Percentiles rank a stretch among this genome's conserved stretches.
These are phyloP conservation scores for Orbicella faveolata DNA, from an alignment of 64 coral and sea anemone species.

Conservation along the genomic window DNA sequence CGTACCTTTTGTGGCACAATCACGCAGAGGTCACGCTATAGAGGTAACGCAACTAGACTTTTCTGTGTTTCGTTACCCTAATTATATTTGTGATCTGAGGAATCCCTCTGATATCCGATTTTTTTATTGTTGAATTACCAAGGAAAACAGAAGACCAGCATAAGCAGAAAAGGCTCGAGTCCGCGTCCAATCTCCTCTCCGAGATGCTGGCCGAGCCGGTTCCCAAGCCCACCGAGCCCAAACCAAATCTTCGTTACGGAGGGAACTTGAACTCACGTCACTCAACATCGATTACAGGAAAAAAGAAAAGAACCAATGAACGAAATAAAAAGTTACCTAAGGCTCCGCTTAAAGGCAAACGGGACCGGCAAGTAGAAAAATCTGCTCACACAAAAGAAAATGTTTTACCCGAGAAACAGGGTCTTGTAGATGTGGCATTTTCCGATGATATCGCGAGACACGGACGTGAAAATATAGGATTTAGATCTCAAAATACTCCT, in stretches of 20 bases:
- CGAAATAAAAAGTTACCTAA: slow-evolving; percentile 5
- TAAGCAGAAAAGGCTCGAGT: slow-evolving; percentile 71
- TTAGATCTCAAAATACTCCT: slow-evolving; percentile 2
- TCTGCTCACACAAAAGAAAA: not conserved
- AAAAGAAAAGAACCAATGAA: not conserved
- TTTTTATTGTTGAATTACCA: no score
- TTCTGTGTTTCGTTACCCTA: no score
- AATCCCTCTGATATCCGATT: no score
- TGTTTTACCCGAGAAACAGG: not conserved
- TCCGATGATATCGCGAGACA: not conserved
- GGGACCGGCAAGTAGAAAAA: not conserved
- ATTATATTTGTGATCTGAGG: no score
- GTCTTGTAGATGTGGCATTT: not conserved
- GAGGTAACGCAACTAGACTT: not conserved
- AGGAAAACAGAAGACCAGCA: slow-evolving; percentile 71
- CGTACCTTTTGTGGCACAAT: not conserved
- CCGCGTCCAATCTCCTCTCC: slow-evolving; percentile 67
- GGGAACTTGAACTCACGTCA: not conserved
- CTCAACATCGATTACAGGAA: not conserved
- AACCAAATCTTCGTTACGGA: slow-evolving; percentile 62
- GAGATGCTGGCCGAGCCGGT: slow-evolving; percentile 79
- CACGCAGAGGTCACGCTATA: not conserved
- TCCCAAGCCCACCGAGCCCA: slow-evolving; percentile 33
- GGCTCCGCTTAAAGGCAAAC: not conserved
- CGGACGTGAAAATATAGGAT: not conserved